Evolutionary conservation across 2,888 invertebrate genomes (phyloP), one percentile per base, ranked within the genome.

Genomic region (Heliconius ethilla): DNA sequence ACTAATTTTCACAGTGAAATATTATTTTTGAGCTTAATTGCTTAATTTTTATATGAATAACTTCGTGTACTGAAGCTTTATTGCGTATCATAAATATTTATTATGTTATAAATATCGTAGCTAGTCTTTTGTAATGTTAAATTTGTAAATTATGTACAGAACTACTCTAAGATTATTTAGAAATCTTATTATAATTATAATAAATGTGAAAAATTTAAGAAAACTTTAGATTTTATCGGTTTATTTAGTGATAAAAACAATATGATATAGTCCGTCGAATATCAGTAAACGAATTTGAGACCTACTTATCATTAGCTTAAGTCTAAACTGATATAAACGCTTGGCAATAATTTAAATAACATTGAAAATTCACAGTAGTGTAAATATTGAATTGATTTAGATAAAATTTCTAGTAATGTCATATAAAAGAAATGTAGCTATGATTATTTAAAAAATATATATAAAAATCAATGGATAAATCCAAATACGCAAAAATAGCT

Each of bases 261-360:
- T 92, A 45, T 90, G 90, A 88, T 92, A 91, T 93, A 79, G 86
- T 91, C 92, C 91, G 89, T 92, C 90, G 86, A 89, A 90, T 93
- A 93, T 94, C 92, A 90, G 90, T 92, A 89, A 89, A 91, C 92
- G 93, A 94, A 94, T 93, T 93, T 94, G 89, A 90, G 91, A 91
- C 86, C 89, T 85, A 87, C 66, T 77, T 87, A 94, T 94, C 94
- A 94, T 88, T 94, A 94, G 92, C 82, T 67, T 93, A 92, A 90
- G 90, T 84, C 83, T 87, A 85, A 87, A 86, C 82, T 82, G 85
- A 89, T 86, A 88, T 88, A 87, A 92, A 92, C 88, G 93, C 93
- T 93, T 93, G 92, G 94, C 94, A 94, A 92, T 93, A 92, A 94
- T 88, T 89, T 90, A 86, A 86, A 83, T 88, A 88, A 88, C 83